Base-by-base conservation (phyloP, 1,140 invertebrate species). In the Calosoma granatense region DNA sequence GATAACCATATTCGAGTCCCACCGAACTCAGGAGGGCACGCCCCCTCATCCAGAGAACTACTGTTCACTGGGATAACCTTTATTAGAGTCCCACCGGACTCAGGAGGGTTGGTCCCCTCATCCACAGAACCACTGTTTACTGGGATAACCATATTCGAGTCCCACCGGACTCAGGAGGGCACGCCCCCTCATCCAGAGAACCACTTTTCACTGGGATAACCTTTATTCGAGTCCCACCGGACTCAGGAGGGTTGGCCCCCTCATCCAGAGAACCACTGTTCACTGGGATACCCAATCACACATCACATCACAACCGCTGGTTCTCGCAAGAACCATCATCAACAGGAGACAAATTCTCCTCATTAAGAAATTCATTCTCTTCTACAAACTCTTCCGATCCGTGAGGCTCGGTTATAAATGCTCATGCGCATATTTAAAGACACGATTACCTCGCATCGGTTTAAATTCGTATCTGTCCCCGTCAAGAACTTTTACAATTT, bases 391-490 rank as follows among this genome's bases (percentile, higher is more conserved):
- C 26, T 36, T 36, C 26, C 26, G 26, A 36, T n/a, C 6, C 26
- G n/a, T 36, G 26, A 36, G 26, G 26, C 26, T 9, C n/a, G 26
- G 26, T n/a, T n/a, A 36, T 36, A 36, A 36, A 36, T 36, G 26
- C 26, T 36, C 26, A 36, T 36, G 26, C n/a, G 26, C 26, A 30
- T 60, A 60, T 47, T 59, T 59, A 22, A 59, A 61, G 1, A 36
- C 53, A n/a, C 60, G 53, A 17, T 56, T 61, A 2, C 53, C 51
- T 43, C 51, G 41, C 1, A 61, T 30, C 6, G 57, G 23, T 47
- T 41, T 59, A 1, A 61, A n/a, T 41, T 21, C n/a, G 22, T 61
- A 59, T 20, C 60, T 36, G 15, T 61, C 51, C 15, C 54, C 22
- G n/a, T n/a, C n/a, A n/a, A n/a, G n/a, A n/a, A n/a, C n/a, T 20